Base-by-base conservation (phyloP, 2,113 vertebrate genomes). In the Verasper variegatus region DNA sequence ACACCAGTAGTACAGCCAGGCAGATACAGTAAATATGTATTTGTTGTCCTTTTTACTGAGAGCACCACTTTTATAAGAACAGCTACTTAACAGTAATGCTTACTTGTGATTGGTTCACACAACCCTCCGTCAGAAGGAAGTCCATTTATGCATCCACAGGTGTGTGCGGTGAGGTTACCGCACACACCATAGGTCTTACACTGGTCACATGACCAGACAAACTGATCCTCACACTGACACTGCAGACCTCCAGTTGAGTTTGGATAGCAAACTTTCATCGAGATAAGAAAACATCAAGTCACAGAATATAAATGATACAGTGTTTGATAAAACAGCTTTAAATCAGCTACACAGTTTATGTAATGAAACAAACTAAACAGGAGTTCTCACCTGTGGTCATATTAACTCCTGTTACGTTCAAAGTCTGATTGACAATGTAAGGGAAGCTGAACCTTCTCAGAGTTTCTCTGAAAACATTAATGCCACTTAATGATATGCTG, bases 221-320 rank as follows among this genome's bases (percentile, higher is more conserved):
- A 91, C 0, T 27, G 9, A 0, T 84, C 64, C 77, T 89, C 86
- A 78, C 91, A 92, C 0, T 62, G n/a, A 82, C 92, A 93, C 62
- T 66, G 63, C 12, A 20, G 56, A 11, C 42, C 54, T 63, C 57
- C 68, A 13, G 0, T 37, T 13, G 67, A 24, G 55, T 31, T 62
- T 57, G 72, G 59, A 55, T 5, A 57, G 56, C 92, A 93, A 27
- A 12, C 92, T 93, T 14, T 52, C 1, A 5, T 65, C 51, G 21
- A 74, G 21, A 62, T 1, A 13, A 20, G 57, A 21, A 11, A 45
- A 47, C 3, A 1, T 31, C 0, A 18, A 11, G 7, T 9, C 23
- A 26, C 7, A 54, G 9, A 3, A 47, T 1, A 10, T 3, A 68
- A 20, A 47, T 18, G 10, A 20, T 5, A 55, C 2, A 51, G 17